These are phyloP conservation scores for Megaceryle torquata DNA, from an alignment of 2,113 vertebrate genomes.

Conservation along the genomic window DNA sequence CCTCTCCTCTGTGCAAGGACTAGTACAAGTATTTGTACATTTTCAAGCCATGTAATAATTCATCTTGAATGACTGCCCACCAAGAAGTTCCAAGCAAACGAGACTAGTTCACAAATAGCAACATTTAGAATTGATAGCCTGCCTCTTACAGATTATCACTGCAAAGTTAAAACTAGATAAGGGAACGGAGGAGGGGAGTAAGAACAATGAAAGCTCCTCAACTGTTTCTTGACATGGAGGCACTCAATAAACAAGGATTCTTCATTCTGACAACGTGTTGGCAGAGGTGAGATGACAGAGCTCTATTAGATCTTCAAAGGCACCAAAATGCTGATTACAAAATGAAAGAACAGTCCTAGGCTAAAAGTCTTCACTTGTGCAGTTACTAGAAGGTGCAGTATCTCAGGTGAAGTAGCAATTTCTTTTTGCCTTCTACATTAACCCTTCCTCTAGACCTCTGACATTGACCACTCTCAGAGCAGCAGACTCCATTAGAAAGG, in stretches of 20 bases:
- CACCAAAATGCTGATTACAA: neutral
- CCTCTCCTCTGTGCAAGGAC: neutral
- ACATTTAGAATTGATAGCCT: neutral
- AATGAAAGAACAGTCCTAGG: neutral
- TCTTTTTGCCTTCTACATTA: neutral
- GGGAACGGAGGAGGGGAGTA: neutral
- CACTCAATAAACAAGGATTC: neutral
- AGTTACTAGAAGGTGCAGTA: neutral
- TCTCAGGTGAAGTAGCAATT: neutral
- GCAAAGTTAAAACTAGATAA: neutral
- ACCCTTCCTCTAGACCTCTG: neutral
- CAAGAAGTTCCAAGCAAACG: neutral
- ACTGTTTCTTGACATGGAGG: neutral
- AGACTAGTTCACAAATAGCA: neutral
- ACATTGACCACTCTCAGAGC: neutral
- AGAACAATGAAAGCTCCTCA: neutral
- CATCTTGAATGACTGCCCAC: neutral
- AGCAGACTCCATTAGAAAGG: neutral
- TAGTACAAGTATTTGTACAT: rapidly evolving
- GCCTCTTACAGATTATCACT: neutral
- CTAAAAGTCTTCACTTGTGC: neutral
- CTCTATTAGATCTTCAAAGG: neutral
- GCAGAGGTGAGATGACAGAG: neutral
- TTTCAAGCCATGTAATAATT: neutral
- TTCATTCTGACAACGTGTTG: neutral